phyloP scores from a whole-genome alignment of 2,113 vertebrate species.

The Heliornis fulica region DNA sequence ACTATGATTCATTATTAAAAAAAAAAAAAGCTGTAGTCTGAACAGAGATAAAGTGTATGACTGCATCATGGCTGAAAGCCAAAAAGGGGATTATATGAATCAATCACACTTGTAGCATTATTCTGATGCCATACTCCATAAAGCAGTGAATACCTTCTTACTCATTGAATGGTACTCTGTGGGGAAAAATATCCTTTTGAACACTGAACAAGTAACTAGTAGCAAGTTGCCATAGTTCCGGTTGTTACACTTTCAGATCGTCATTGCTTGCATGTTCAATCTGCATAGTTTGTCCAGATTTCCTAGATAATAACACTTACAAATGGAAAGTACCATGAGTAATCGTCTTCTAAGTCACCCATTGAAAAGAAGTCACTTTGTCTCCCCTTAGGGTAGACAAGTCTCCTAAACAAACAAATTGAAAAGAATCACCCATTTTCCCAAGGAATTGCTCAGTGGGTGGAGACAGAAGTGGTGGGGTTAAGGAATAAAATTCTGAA shows the following conservation, averaged over 20 bases:
- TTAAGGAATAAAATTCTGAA: neutral
- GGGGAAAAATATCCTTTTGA: conserved; percentile 14
- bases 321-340: conserved; percentile 39
- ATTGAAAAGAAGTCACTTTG: conserved; percentile 6
- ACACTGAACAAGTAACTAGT: neutral
- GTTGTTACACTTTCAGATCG: neutral
- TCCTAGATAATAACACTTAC: conserved; percentile 34
- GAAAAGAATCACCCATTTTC: neutral
- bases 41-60: conserved; percentile 58
- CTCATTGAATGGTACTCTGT: conserved; percentile 25
- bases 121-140: conserved; percentile 2
- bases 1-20: conserved; percentile 42
- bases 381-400: neutral
- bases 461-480: neutral
- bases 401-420: neutral
- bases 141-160: conserved; percentile 39
- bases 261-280: neutral
- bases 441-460: neutral
- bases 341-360: neutral
- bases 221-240: neutral
- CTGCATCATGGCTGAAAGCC: conserved; percentile 42
- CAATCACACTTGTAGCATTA: conserved; percentile 33
- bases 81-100: conserved; percentile 34
- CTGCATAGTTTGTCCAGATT: neutral
- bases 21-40: conserved; percentile 30